Conservation (phyloP, 1,140 invertebrate genomes). For the Diabrotica undecimpunctata region DNA sequence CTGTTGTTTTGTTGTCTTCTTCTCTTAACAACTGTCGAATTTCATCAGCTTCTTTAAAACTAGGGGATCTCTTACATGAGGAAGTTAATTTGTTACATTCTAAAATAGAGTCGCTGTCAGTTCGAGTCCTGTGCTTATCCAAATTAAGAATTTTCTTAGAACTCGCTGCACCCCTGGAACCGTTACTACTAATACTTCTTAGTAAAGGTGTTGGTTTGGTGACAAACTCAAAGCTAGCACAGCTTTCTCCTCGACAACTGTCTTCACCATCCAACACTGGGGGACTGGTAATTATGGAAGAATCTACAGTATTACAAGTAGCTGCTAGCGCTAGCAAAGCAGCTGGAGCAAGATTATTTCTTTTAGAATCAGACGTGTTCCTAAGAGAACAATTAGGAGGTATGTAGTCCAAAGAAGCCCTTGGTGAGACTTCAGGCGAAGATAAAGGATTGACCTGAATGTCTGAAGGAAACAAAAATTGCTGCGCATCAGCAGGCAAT, state of each 20-base stretch:
- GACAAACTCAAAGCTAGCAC: slow-evolving; percentile 62
- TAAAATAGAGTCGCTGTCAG: slow-evolving; percentile 43
- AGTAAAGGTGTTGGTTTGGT: slow-evolving; percentile 39
- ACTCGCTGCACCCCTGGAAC: slow-evolving; percentile 22
- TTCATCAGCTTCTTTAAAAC: slow-evolving; percentile 47
- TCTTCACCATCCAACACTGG: slow-evolving; percentile 44
- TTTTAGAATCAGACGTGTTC: slow-evolving; percentile 36
- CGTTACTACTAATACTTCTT: slow-evolving; percentile 38
- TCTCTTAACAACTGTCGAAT: slow-evolving; percentile 44
- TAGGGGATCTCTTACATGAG: slow-evolving; percentile 45
- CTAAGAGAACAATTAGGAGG: slow-evolving; percentile 47
- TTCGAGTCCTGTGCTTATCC: slow-evolving; percentile 38
- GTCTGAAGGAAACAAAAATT: slow-evolving; percentile 60
- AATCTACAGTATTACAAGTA: slow-evolving; percentile 46
- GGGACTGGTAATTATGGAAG: slow-evolving; percentile 46
- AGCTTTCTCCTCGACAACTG: slow-evolving; percentile 56
- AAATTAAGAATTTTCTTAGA: slow-evolving; percentile 32
- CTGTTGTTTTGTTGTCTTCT: slow-evolving; percentile 52
- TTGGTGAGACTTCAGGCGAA: slow-evolving; percentile 50
- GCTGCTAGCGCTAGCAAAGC: slow-evolving; percentile 48
- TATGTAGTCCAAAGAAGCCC: slow-evolving; percentile 50
- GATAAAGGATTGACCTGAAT: slow-evolving; percentile 54
- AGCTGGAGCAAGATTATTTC: slow-evolving; percentile 49
- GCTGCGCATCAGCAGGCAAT: slow-evolving; percentile 51
- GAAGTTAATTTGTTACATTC: slow-evolving; percentile 44